Evolutionary conservation across 2,113 vertebrate genomes (phyloP).

Genomic region (Amazona vittata): DNA sequence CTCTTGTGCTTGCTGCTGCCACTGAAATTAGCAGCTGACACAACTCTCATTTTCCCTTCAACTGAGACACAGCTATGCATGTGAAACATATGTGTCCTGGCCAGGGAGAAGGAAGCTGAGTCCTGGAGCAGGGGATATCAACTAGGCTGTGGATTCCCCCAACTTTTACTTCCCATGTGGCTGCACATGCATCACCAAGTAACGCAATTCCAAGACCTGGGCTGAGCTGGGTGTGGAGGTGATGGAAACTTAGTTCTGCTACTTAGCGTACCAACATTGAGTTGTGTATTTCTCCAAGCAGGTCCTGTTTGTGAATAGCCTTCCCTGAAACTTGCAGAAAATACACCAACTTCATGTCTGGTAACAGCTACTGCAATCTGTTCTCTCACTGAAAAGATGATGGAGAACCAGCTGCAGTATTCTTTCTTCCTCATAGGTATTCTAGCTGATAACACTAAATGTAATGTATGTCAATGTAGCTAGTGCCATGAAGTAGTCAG

Average conservation of each 20-base stretch:
- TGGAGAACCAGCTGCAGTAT: not conserved
- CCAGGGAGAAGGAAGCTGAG: not conserved
- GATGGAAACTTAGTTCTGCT: not conserved
- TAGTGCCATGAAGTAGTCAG: not conserved
- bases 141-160: not conserved
- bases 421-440: not conserved
- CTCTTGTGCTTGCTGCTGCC: conserved; percentile 6
- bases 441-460: not conserved
- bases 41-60: conserved; percentile 27
- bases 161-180: not conserved
- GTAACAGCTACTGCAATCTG: not conserved
- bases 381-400: not conserved
- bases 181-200: not conserved
- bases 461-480: not conserved
- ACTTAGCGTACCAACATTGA: rapidly evolving
- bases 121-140: not conserved
- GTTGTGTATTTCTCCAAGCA: not conserved
- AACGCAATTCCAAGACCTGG: not conserved
- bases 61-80: not conserved
- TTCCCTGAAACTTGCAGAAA: not conserved
- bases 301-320: not conserved
- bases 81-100: not conserved
- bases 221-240: not conserved
- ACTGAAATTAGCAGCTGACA: not conserved
- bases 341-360: rapidly evolving